Base-by-base conservation (phyloP, 2,888 invertebrate genomes). In the Galerucella calmariensis region DNA sequence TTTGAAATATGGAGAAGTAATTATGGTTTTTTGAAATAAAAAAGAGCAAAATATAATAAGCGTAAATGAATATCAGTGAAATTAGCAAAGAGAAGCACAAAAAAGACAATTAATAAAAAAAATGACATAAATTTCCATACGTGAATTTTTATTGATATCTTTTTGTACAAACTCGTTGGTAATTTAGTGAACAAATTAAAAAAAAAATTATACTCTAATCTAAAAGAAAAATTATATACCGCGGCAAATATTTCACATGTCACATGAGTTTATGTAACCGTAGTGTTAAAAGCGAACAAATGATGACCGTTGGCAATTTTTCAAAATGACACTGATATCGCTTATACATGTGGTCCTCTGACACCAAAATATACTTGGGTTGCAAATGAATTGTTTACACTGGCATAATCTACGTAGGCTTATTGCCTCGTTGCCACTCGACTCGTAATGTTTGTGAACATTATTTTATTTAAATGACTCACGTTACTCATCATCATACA, bases 321-420 rank as follows among this genome's bases (percentile, higher is more conserved):
- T 81, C 81, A 81, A 80, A 81, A 79, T 79, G 81, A 81, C 80
- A 69, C 67, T 77, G 74, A 78, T 81, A 80, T 82, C 77, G 79
- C 79, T 75, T 73, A 77, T 76, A 67, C 74, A 51, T 77, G 75
- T 73, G 46, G 71, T 53, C 72, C 73, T 71, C 75, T 78, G 79
- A 79, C 80, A 78, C 74, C 75, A 75, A 81, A 83, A 83, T 83
- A 80, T 81, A 81, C 80, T 83, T 81, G 80, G 78, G 79, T 80
- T 80, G 80, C 80, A 82, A 82, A 82, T 79, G 82, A 82, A 81
- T 81, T 82, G 82, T 83, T 82, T 82, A 81, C 78, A 78, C 79
- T 77, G 78, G 81, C 69, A 69, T 81, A 83, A 82, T 83, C 81
- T 81, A 81, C 81, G 74, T 73, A 63, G 8, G 27, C 71, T 65